phyloP scores from a whole-genome alignment of 2,888 invertebrate species.

The Heteropelma amictum region DNA sequence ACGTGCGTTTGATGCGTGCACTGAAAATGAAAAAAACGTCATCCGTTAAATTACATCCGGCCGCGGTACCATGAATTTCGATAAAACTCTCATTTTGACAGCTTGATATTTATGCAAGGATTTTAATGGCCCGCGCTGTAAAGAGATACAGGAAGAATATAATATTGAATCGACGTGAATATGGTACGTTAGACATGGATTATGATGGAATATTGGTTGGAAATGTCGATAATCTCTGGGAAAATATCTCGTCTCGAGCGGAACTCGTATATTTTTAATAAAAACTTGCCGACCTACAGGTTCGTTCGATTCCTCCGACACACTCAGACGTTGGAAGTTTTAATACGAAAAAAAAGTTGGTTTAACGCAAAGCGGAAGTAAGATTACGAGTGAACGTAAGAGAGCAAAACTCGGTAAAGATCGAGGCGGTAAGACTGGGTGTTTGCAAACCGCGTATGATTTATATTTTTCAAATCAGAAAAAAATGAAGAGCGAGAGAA shows the following conservation, averaged over 20 bases:
- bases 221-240: not conserved
- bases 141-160: too few species aligned
- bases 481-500: not conserved
- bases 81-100: too few species aligned
- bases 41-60: too few species aligned
- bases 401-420: constrained; percentile 6
- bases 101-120: too few species aligned
- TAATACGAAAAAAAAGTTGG: not conserved
- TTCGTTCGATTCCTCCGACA: too few species aligned
- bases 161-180: too few species aligned
- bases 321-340: not conserved
- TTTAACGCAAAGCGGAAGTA: not conserved
- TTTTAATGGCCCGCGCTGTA: too few species aligned
- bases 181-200: too few species aligned
- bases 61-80: too few species aligned
- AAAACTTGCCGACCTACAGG: too few species aligned
- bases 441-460: constrained; percentile 36
- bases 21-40: too few species aligned
- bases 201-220: not conserved
- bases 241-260: not conserved
- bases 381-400: not conserved
- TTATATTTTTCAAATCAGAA: constrained; percentile 7
- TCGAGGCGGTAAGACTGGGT: not conserved
- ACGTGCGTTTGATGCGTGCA: too few species aligned
- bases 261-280: not conserved